Evolutionary conservation across 2,113 vertebrate species (phyloP), one percentile per base, ranked within the genome.

Genomic region (Oreochromis aureus): DNA sequence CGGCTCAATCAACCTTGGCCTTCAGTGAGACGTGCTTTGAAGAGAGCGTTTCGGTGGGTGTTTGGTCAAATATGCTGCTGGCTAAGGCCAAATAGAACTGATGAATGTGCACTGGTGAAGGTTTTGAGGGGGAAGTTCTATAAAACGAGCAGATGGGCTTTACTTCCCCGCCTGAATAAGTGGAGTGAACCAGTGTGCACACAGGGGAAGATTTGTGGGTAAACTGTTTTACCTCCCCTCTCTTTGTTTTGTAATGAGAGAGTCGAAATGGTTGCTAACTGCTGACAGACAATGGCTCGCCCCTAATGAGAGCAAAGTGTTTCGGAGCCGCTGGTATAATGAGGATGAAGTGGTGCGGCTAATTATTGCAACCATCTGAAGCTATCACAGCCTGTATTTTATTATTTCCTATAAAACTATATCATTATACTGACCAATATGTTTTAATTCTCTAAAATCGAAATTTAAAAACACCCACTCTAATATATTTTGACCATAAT

Each of bases 121-220:
- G 91, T 89, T 92, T 93, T 90, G 56, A 91, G 90, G 54, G 56
- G 63, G 61, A 89, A 86, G 53, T 88, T 92, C 32, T 90, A 86
- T 91, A 84, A 94, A 95, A 89, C 87, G 93, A 95, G 95, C 95
- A 96, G 96, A 96, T 96, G 96, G 96, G 92, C 94, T 89, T 95
- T 93, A 84, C 94, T 94, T 94, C 90, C 69, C 81, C 10, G 89
- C 41, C 73, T 95, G 92, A 96, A 95, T 94, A 81, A 94, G 91
- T 94, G 93, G 92, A 94, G 87, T 85, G 93, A 94, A 94, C 88
- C 94, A 95, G 89, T 90, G 92, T 92, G 89, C 92, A 95, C 91
- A 91, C 92, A 95, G 86, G 90, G 82, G 80, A 91, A 94, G 93
- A 94, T 95, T 96, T 95, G 94, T 95, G 95, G 92, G 92, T 89